Evolutionary conservation across 2,797 vertebrate species (phyloP).

Genomic region (Peromyscus melanophrys): DNA sequence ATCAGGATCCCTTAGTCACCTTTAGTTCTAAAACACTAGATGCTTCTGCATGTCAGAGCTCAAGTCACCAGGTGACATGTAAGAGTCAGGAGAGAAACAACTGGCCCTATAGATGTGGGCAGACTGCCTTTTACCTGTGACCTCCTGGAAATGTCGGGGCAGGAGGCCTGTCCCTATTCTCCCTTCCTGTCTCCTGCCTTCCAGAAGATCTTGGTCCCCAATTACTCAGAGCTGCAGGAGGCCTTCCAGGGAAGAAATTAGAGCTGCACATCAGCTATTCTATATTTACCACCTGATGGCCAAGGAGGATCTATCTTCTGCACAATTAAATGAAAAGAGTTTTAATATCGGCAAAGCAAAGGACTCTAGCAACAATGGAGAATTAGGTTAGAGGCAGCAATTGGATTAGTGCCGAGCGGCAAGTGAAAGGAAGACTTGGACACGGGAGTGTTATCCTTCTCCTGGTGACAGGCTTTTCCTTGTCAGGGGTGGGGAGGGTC

Average conservation of each 20-base stretch:
- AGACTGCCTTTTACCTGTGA: neutral
- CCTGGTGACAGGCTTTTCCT: conserved; percentile 49
- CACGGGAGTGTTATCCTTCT: conserved; percentile 73
- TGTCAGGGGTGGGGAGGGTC: neutral
- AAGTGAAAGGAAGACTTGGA: conserved; percentile 80
- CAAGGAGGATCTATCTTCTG: conserved; percentile 83
- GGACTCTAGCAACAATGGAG: conserved; percentile 84
- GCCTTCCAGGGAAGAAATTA: conserved; percentile 80
- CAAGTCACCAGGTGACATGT: neutral
- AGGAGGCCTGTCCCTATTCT: neutral
- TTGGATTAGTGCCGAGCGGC: conserved; percentile 81
- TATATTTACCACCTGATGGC: conserved; percentile 85
- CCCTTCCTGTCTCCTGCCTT: conserved; percentile 58
- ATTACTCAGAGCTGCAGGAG: conserved; percentile 77
- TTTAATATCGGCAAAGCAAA: conserved; percentile 86
- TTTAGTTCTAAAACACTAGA: neutral
- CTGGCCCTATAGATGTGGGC: rapidly evolving
- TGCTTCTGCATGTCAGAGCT: neutral
- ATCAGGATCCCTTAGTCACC: neutral
- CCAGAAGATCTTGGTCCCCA: conserved; percentile 57
- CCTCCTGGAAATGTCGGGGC: neutral
- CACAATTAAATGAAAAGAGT: conserved; percentile 88
- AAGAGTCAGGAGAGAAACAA: neutral
- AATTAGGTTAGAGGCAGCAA: conserved; percentile 86
- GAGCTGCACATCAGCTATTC: conserved; percentile 81